Evolutionary conservation across 2,888 invertebrate species (phyloP).

Genomic region (Exocentrus adspersus): DNA sequence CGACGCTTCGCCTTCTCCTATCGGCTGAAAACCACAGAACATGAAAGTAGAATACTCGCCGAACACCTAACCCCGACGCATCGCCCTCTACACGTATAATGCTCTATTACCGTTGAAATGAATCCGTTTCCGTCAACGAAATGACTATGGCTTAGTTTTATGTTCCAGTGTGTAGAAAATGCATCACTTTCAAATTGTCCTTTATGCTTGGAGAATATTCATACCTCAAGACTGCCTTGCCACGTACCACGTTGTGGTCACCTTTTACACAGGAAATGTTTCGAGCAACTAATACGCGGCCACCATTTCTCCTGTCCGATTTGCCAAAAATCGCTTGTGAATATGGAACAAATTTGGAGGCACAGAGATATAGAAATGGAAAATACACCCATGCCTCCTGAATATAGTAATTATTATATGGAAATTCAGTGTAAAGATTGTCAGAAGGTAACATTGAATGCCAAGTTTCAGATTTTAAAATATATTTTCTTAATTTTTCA

Average conservation of each 20-base stretch:
- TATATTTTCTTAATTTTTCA: too few species aligned
- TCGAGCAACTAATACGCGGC: slow-evolving; percentile 77
- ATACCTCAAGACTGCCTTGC: slow-evolving; percentile 88
- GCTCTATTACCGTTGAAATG: too few species aligned
- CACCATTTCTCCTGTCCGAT: slow-evolving; percentile 91
- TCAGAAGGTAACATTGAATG: slow-evolving; percentile 74
- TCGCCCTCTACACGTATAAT: too few species aligned
- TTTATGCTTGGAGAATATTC: slow-evolving; percentile 90
- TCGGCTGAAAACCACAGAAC: too few species aligned
- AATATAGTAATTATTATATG: slow-evolving; percentile 82
- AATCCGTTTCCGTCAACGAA: too few species aligned
- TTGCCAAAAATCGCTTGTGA: slow-evolving; percentile 87
- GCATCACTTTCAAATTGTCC: slow-evolving; percentile 89
- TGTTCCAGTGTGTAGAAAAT: slow-evolving; percentile 86
- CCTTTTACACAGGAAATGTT: slow-evolving; percentile 85
- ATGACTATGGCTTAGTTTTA: too few species aligned
- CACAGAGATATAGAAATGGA: slow-evolving; percentile 85
- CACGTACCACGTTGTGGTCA: slow-evolving; percentile 93
- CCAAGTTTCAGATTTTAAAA: too few species aligned
- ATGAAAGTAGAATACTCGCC: too few species aligned
- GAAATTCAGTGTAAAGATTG: slow-evolving; percentile 92
- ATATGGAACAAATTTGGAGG: slow-evolving; percentile 87
- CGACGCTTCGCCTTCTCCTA: too few species aligned
- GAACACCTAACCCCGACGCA: too few species aligned
- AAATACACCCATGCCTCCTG: slow-evolving; percentile 84